A percentile compares a stretch with the other conserved stretches of the same genome.
Conservation (phyloP, 2,113 vertebrate genomes). For the Peucedramus taeniatus region DNA sequence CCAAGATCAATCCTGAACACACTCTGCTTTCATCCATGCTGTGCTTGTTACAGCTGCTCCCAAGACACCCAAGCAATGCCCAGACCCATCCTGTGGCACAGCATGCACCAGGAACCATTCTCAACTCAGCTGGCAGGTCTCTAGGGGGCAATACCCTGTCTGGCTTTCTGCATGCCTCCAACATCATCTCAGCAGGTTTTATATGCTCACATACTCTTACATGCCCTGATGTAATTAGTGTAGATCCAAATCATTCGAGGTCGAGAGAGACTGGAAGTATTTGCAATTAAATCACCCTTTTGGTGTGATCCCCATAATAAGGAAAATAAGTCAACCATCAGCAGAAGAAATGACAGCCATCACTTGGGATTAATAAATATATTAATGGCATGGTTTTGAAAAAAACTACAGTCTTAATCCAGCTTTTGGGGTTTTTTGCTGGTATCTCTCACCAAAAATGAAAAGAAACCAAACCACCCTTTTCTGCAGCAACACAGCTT, state of each 20-base stretch:
- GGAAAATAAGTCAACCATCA: neutral
- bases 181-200: neutral
- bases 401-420: neutral
- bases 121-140: neutral
- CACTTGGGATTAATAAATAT: neutral
- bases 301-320: neutral
- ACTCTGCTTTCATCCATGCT: neutral
- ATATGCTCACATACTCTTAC: neutral
- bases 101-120: neutral
- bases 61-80: neutral
- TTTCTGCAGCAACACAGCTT: fast-evolving
- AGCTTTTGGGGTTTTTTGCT: neutral
- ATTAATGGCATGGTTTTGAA: neutral
- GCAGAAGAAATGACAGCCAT: neutral
- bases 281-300: neutral
- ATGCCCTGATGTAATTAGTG: neutral
- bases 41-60: neutral
- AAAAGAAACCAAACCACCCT: neutral
- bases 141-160: fast-evolving
- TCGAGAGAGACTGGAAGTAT: neutral
- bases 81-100: neutral
- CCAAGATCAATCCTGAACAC: neutral
- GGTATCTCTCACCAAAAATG: neutral
- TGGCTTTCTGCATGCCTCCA: neutral
- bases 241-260: neutral